Evolutionary conservation across 2,113 vertebrate genomes (phyloP), one percentile per base, ranked within the genome.

Genomic region (Trinectes maculatus): DNA sequence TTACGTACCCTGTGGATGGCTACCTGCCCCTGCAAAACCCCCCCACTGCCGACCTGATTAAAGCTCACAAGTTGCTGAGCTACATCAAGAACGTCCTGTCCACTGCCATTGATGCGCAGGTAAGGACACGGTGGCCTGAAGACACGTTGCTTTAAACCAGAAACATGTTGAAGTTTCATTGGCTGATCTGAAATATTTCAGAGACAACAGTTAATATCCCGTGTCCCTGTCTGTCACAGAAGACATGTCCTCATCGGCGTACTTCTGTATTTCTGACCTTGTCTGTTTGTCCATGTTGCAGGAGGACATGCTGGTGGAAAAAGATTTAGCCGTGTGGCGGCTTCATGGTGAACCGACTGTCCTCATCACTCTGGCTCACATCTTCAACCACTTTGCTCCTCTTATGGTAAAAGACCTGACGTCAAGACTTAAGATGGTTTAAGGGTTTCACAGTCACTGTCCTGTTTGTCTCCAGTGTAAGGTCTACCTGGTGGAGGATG

Each of bases 401-500:
- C 93, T 99, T 2, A 95, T 99, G 97, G 98, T 99, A 84, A 95
- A 92, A 37, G n/a, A 3, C 1, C 13, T 16, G 8, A 12, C 24
- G 1, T 4, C 10, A 7, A 13, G 9, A 48, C 5, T 25, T n/a
- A 44, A 8, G 5, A n/a, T 40, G 39, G 18, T 22, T 44, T 18
- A 42, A 43, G 3, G 40, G 3, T 10, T 21, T 21, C 1, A 21
- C 15, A 18, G 18, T 43, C 42, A 7, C 6, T 43, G 10, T 37
- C 10, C n/a, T 18, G 9, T 11, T 3, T 26, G 3, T 25, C 6
- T 77, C 16, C 86, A 99, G 97, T 95, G 95, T 89, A 96, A 97
- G 76, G 96, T 98, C 0, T 99, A 98, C 82, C 83, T 99, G 80
- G 98, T 98, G 43, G 98, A 99, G 89, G 96, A 98, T 1, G 96